A percentile compares a stretch with the other conserved stretches of the same genome.
Conservation (phyloP, 1,140 invertebrate genomes). For the Octopus sinensis region DNA sequence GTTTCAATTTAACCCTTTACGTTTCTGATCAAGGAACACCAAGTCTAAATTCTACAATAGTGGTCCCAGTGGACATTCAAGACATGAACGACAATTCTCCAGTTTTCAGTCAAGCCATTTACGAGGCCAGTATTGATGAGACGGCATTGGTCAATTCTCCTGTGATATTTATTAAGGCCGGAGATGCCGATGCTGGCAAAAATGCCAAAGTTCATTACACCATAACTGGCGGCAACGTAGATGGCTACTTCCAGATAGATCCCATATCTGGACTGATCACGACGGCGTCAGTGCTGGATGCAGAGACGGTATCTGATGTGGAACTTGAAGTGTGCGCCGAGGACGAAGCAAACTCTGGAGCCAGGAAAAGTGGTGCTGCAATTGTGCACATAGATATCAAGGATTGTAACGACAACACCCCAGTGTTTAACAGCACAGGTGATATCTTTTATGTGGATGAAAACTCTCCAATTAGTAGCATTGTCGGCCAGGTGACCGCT, state of each 20-base stretch:
- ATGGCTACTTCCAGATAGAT: conserved; percentile 46
- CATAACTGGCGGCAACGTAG: conserved; percentile 61
- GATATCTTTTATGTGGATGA: conserved; percentile 65
- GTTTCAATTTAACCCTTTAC: conserved; percentile 74
- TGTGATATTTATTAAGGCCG: conserved; percentile 58
- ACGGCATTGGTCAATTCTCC: conserved; percentile 84
- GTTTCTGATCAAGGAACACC: conserved; percentile 82
- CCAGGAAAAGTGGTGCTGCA: conserved; percentile 69
- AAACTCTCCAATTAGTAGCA: conserved; percentile 75
- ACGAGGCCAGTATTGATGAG: conserved; percentile 83
- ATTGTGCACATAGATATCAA: conserved; percentile 49
- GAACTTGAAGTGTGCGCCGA: conserved; percentile 40
- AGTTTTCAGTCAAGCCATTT: conserved; percentile 82
- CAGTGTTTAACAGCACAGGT: conserved; percentile 43
- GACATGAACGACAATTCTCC: conserved; percentile 83
- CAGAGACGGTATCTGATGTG: conserved; percentile 34
- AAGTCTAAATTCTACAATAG: conserved; percentile 55
- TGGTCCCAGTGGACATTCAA: conserved; percentile 63
- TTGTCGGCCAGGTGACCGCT: conserved; percentile 78
- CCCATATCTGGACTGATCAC: conserved; percentile 81
- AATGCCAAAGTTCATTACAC: conserved; percentile 76
- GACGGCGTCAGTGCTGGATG: conserved; percentile 63
- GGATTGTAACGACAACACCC: conserved; percentile 56
- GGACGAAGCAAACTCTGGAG: conserved; percentile 75
- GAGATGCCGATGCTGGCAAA: conserved; percentile 68